Conservation (phyloP, 2,113 vertebrate genomes). For the Petromus typicus region DNA sequence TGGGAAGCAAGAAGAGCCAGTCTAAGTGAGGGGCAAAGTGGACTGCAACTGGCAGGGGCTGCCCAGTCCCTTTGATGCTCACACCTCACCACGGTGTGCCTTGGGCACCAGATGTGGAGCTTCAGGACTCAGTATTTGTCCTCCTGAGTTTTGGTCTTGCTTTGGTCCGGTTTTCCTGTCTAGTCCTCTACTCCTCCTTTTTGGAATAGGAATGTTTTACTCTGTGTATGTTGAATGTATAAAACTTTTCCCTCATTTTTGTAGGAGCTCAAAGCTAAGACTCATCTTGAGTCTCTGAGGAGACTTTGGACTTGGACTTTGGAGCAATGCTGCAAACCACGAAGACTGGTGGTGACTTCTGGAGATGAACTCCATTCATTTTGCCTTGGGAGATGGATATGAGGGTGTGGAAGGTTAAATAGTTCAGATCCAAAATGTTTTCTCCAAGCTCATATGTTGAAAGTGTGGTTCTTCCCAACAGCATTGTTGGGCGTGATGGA, state of each 20-base stretch:
- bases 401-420: background rate
- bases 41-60: background rate
- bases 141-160: background rate
- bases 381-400: background rate
- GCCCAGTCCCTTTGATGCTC: background rate
- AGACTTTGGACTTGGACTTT: background rate
- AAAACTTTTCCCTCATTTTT: background rate
- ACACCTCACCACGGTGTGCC: background rate
- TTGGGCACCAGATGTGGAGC: background rate
- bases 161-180: background rate
- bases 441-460: no score
- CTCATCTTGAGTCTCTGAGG: background rate
- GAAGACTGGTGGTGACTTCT: background rate
- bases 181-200: background rate
- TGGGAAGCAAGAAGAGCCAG: background rate
- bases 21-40: background rate
- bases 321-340: background rate
- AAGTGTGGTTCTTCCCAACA: no score
- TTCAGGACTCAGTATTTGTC: background rate
- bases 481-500: no score
- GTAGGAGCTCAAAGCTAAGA: background rate
- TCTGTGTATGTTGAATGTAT: background rate
- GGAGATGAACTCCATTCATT: background rate
- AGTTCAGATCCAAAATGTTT: background rate
- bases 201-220: background rate